These are phyloP conservation scores for Tenthredo mesomela DNA, from an alignment of 2,888 invertebrate genomes.

Conservation along the genomic window DNA sequence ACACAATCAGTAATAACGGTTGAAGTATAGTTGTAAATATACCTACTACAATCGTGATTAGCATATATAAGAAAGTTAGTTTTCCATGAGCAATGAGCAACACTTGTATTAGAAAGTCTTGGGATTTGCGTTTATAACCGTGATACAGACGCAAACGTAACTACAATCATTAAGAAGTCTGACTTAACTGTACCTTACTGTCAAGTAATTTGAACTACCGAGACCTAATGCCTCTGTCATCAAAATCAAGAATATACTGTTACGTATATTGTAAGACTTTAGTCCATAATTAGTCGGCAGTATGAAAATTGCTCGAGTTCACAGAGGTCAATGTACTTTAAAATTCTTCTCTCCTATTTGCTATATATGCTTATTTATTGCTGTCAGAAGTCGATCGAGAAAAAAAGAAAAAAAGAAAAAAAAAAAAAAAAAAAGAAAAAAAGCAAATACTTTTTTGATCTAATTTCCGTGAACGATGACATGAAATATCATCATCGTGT, in stretches of 20 bases:
- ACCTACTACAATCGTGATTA: neutral
- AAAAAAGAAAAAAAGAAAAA: neutral
- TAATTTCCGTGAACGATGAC: neutral
- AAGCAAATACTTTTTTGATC: neutral
- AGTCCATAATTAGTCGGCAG: neutral
- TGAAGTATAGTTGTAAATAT: neutral
- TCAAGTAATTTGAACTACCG: conserved; percentile 11
- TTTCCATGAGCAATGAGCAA: conserved; percentile 39
- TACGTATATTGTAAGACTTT: neutral
- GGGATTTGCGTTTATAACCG: conserved; percentile 35
- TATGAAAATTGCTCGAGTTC: neutral
- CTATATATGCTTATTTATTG: neutral
- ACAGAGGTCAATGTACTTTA: neutral
- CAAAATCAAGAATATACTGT: neutral
- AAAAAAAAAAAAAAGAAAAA: neutral
- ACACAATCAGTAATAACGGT: neutral
- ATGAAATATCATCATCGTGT: neutral
- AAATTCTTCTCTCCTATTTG: neutral
- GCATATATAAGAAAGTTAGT: conserved; percentile 46
- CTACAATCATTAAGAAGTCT: conserved; percentile 1
- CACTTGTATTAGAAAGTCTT: conserved; percentile 41
- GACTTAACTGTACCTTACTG: conserved; percentile 9
- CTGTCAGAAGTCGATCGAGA: neutral
- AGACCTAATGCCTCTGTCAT: conserved; percentile 11
- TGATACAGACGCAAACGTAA: neutral